Base-by-base conservation (phyloP, 2,797 vertebrate species). In the Rhinoraja longicauda region DNA sequence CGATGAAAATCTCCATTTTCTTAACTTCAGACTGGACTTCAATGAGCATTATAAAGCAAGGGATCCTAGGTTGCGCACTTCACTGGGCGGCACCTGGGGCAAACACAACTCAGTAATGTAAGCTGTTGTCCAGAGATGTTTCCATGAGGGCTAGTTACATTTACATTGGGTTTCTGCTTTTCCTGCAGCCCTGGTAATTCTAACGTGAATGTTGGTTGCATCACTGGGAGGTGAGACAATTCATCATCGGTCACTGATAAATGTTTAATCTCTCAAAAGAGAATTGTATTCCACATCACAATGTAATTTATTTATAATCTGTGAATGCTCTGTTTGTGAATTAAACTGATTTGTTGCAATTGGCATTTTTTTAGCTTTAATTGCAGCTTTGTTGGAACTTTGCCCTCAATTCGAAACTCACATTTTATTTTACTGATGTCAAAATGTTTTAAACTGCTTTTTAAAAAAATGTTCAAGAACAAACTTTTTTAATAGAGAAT, bases 11-110 rank as follows among this genome's bases (percentile, higher is more conserved):
- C 97, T 99, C 53, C 97, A 97, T 79, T 99, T 99, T 96, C 97
- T 99, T 77, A 99, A 98, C 97, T 99, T 99, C 95, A 95, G 99
- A 29, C 95, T 99, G 94, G 99, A 99, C 96, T 99, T 99, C 95
- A 99, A 99, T 0, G 99, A 99, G 93, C 98, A 99, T 94, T 99
- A 99, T 94, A 98, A 97, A 95, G 98, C 98, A 59, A 94, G 98
- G 77, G 98, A 99, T 94, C 98, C 98, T 0, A 96, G 98, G 88
- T 98, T 99, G 94, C 97, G 98, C 0, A 95, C 98, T 12, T 99
- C 99, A 0, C 94, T 99, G 21, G 98, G 97, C 0, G 93, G 97
- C 95, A 93, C 95, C n/a, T 96, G 98, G 82, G 97, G 98, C 90
- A 96, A 98, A 1, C 97, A 97, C 0, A 96, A 96, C 94, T 98